Conservation (phyloP, 2,888 invertebrate genomes). For the Trimorus sp. region DNA sequence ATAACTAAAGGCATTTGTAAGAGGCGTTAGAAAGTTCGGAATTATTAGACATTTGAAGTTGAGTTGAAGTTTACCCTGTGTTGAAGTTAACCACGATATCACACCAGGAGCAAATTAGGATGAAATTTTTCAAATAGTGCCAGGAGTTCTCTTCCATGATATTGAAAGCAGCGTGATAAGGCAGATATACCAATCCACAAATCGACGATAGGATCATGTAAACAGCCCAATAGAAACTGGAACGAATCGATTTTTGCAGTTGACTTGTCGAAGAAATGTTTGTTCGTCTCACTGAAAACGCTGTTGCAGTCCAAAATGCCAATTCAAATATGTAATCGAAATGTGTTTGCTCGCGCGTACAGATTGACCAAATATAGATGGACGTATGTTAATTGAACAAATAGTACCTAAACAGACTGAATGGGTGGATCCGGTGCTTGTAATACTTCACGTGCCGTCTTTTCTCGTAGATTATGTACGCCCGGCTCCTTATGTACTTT, state of each 20-base stretch:
- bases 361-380: not conserved
- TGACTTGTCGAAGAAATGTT: no score
- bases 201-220: slow-evolving; percentile 75
- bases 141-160: slow-evolving; percentile 66
- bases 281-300: no score
- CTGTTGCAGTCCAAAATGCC: not conserved
- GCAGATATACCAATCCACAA: slow-evolving; percentile 73
- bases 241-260: slow-evolving; percentile 22
- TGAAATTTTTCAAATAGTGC: slow-evolving; percentile 72
- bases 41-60: no score
- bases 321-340: not conserved
- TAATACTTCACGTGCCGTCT: slow-evolving; percentile 73
- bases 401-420: slow-evolving; percentile 76
- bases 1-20: slow-evolving; percentile 68
- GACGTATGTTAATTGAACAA: not conserved
- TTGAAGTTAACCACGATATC: slow-evolving; percentile 78
- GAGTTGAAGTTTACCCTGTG: slow-evolving; percentile 76
- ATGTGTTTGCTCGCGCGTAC: no score
- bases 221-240: slow-evolving; percentile 78
- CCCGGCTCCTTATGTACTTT: slow-evolving; percentile 76
- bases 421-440: slow-evolving; percentile 76
- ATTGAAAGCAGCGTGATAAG: slow-evolving; percentile 77
- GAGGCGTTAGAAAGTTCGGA: no score
- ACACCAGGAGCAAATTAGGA: slow-evolving; percentile 73
- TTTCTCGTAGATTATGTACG: slow-evolving; percentile 75